Base-by-base conservation (phyloP, 2,113 vertebrate genomes). In the Xenotilapia caudafasciata region DNA sequence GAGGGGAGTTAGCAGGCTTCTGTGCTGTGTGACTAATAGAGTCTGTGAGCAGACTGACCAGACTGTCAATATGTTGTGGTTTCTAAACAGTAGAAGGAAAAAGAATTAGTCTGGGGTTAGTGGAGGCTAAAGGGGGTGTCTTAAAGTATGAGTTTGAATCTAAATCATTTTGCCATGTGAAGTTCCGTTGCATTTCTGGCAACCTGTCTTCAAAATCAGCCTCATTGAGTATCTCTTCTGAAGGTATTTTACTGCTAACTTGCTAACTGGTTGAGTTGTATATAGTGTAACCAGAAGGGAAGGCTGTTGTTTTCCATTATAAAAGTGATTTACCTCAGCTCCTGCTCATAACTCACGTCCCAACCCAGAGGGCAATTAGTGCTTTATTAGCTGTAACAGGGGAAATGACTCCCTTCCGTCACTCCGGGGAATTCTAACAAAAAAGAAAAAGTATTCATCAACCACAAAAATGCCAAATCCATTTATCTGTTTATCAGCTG, bases 61-160 rank as follows among this genome's bases (percentile, higher is more conserved):
- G 90, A 92, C 90, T 85, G 91, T 90, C 84, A 91, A 90, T 93
- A 94, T 93, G 93, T 88, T 92, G 92, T 80, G 88, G 90, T 92
- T 92, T 91, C 91, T 73, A 82, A 90, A 93, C 86, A 89, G 79
- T 83, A 79, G 80, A 90, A 84, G 56, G 86, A 87, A 88, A 86
- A 89, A 73, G 10, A 92, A 90, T 90, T 87, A 88, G 89, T 86
- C 49, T 47, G 89, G 79, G 85, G 85, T 40, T 62, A 82, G 17
- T 56, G 33, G 70, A 89, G 86, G 62, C 83, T 84, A 51, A 84
- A 75, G 83, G 38, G 26, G 79, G 79, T 2, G 3, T 80, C 80
- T 83, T 58, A n/a, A 35, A 86, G 56, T 54, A 38, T 47, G 56
- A 80, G 58, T 23, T 53, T 31, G 38, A 54, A 68, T 10, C 28